A percentile compares a stretch with the other conserved stretches of the same genome.
These are phyloP conservation scores for Nyctibius bracteatus DNA, from an alignment of 2,113 vertebrate species.

Conservation along the genomic window DNA sequence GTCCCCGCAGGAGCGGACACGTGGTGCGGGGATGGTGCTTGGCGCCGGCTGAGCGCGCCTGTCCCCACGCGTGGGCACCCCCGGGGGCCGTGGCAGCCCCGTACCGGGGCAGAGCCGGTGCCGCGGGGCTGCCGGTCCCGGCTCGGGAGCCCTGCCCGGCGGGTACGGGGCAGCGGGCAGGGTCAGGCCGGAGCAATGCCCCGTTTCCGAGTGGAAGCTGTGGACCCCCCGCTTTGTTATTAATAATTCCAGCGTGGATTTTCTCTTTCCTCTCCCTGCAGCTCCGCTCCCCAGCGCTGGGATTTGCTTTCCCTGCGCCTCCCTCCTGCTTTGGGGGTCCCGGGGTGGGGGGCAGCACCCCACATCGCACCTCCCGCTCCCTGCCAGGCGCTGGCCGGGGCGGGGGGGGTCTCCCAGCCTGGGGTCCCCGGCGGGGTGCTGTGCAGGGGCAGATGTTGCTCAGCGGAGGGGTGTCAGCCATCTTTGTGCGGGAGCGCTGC, in stretches of 20 bases:
- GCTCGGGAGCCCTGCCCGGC: neutral
- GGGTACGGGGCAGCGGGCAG: neutral
- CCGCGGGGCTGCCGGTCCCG: neutral
- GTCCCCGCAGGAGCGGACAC: neutral
- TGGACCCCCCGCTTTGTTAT: conserved; percentile 45
- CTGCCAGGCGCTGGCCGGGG: neutral
- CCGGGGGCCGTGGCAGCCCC: neutral
- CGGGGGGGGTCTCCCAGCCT: conserved; percentile 71
- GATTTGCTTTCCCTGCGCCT: neutral
- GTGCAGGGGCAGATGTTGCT: conserved; percentile 88
- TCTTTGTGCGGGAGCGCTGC: conserved; percentile 81
- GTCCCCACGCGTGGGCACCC: neutral
- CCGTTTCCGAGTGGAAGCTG: conserved; percentile 53
- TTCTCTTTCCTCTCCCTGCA: neutral
- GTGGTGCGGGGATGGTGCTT: neutral
- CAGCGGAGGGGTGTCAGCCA: conserved; percentile 84
- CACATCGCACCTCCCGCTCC: neutral
- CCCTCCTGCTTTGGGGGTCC: neutral
- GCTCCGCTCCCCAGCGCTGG: neutral
- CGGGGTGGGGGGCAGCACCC: neutral
- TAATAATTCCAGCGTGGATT: conserved; percentile 32
- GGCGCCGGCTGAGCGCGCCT: neutral
- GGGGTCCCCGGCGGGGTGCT: conserved; percentile 79
- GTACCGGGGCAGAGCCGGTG: neutral
- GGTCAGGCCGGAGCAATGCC: conserved; percentile 37